Percentiles rank a stretch among this genome's conserved stretches.
These are phyloP conservation scores for Paramuricea clavata DNA, from an alignment of 92 coral and sea anemone species.

Conservation along the genomic window DNA sequence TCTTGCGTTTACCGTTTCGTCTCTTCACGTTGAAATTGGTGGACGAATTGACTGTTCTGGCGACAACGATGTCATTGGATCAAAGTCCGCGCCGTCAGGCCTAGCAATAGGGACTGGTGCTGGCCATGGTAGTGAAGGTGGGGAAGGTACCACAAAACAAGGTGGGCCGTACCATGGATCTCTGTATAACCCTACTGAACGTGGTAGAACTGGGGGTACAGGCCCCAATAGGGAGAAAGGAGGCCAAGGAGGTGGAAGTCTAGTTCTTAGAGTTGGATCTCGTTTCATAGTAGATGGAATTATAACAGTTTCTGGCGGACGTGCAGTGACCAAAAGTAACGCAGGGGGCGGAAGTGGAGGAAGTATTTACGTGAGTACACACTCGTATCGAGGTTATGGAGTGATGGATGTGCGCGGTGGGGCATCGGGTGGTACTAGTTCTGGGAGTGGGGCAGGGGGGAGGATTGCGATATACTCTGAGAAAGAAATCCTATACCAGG, in stretches of 20 bases:
- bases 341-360: conserved; percentile 99
- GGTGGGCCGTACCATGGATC: conserved; percentile 88
- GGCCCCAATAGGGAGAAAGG: conserved; percentile 73
- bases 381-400: conserved; percentile 84
- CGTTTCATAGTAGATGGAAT: conserved; percentile 84
- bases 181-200: conserved; percentile 77
- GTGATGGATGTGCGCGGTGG: conserved; percentile 82
- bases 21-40: conserved; percentile 93
- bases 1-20: conserved; percentile 73
- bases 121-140: conserved; percentile 94
- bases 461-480: conserved; percentile 80
- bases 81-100: conserved; percentile 66
- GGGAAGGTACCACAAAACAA: conserved; percentile 76
- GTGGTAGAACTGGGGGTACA: conserved; percentile 89
- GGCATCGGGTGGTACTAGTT: conserved; percentile 78
- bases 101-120: conserved; percentile 91
- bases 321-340: conserved; percentile 65
- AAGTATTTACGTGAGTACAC: conserved; percentile 76
- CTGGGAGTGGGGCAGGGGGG: conserved; percentile 98
- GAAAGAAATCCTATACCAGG: conserved; percentile 63
- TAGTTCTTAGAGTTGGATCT: conserved; percentile 79
- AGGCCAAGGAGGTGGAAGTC: conserved; percentile 92
- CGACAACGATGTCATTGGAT: conserved; percentile 66
- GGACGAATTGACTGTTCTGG: conserved; percentile 90
- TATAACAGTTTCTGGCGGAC: conserved; percentile 82